Conservation (phyloP, 2,113 vertebrate genomes). For the Grammomys dolichurus region DNA sequence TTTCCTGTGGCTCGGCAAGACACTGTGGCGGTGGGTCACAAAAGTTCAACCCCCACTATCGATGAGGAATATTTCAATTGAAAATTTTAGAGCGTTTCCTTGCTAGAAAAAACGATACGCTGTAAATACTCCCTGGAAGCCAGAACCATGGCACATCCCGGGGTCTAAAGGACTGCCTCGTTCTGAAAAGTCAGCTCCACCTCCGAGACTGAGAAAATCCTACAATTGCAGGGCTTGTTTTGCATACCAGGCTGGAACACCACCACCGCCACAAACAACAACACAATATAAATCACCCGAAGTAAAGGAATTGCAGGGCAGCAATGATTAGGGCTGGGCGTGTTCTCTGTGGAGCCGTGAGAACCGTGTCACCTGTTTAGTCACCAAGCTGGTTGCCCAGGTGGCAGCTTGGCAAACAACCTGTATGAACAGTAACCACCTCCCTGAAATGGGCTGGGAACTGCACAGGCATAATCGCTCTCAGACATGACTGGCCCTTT, state of each 20-base stretch:
- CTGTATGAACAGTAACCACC: constrained; percentile 58
- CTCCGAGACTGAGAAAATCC: not conserved
- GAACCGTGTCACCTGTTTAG: constrained; percentile 77
- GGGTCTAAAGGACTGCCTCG: constrained; percentile 13
- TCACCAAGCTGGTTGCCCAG: constrained; percentile 70
- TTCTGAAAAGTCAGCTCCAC: constrained; percentile 33
- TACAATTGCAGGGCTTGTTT: constrained; percentile 20
- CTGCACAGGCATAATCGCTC: constrained; percentile 32
- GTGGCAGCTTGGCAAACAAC: constrained; percentile 77
- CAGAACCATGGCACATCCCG: not conserved
- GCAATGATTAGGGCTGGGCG: constrained; percentile 43
- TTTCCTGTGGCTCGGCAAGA: not conserved
- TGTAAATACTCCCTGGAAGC: constrained; percentile 1
- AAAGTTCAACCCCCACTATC: not conserved
- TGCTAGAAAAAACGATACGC: constrained; percentile 49
- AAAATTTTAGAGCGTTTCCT: constrained; percentile 30
- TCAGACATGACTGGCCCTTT: constrained; percentile 56
- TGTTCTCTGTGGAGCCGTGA: constrained; percentile 69
- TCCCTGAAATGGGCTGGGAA: constrained; percentile 62
- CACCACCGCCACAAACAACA: constrained; percentile 8
- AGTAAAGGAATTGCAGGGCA: constrained; percentile 56
- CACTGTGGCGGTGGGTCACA: not conserved
- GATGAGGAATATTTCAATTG: not conserved
- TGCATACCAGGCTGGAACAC: not conserved
- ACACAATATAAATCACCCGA: constrained; percentile 33